A percentile compares a stretch with the other conserved stretches of the same genome.
phyloP scores from a whole-genome alignment of 2,797 vertebrate genomes.

The Sebastes jordani region DNA sequence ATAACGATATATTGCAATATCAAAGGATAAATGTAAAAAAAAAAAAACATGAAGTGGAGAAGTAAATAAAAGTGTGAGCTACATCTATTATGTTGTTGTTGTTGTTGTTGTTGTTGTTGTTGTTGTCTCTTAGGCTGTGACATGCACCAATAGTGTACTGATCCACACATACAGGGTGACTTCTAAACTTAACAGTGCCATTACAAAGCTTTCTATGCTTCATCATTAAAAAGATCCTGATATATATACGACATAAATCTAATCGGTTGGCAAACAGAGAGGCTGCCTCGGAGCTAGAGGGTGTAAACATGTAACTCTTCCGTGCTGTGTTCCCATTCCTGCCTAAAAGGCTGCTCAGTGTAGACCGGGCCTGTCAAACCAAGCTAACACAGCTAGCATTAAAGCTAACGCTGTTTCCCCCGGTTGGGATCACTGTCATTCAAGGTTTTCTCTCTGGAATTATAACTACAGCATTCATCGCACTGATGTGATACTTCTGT shows the following conservation, averaged over 20 bases:
- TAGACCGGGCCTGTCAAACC: constrained; percentile 74
- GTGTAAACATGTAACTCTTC: constrained; percentile 36
- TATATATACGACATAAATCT: not conserved
- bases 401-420: constrained; percentile 49
- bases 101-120: too few relatives aligned
- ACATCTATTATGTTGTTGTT: too few relatives aligned
- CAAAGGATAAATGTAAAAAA: too few relatives aligned
- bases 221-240: not conserved
- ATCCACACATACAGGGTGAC: not conserved
- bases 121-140: too few relatives aligned
- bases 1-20: too few relatives aligned
- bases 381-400: constrained; percentile 60
- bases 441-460: not conserved
- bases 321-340: constrained; percentile 31
- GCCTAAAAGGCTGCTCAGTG: constrained; percentile 27
- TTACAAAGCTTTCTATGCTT: not conserved
- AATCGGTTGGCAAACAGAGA: not conserved
- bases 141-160: not conserved
- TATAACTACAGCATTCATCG: not conserved
- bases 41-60: too few relatives aligned
- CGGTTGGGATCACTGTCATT: constrained; percentile 19
- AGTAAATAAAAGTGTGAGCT: too few relatives aligned
- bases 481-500: not conserved
- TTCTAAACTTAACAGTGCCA: not conserved
- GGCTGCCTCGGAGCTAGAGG: not conserved